Evolutionary conservation across 1,140 invertebrate genomes (phyloP).

Genomic region (Zaprionus taronus): DNA sequence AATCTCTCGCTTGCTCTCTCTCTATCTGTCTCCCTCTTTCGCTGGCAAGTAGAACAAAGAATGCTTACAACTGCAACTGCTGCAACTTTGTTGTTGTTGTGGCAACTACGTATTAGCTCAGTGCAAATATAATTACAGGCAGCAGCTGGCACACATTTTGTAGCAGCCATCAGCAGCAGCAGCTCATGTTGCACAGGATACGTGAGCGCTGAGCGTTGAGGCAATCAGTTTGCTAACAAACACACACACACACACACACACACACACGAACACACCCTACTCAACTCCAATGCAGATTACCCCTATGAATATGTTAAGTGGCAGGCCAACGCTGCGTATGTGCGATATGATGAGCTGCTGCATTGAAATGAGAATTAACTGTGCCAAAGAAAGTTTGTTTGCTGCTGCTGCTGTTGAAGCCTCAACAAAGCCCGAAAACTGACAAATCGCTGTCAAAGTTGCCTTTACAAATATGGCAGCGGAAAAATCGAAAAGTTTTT

Average conservation of each 20-base stretch:
- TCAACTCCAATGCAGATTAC: slow-evolving; percentile 18
- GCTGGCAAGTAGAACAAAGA: slow-evolving; percentile 63
- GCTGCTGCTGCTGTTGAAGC: slow-evolving; percentile 2
- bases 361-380: slow-evolving; percentile 56
- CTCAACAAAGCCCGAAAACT: background rate
- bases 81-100: slow-evolving; percentile 23
- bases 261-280: slow-evolving; percentile 3
- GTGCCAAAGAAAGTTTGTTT: slow-evolving; percentile 29
- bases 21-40: slow-evolving; percentile 10
- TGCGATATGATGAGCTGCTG: slow-evolving; percentile 43
- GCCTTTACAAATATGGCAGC: background rate
- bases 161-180: slow-evolving; percentile 23
- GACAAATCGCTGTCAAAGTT: slow-evolving; percentile 9
- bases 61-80: slow-evolving; percentile 18
- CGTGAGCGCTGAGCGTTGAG: slow-evolving; percentile 43
- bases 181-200: slow-evolving; percentile 47
- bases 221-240: slow-evolving; percentile 63
- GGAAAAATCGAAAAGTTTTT: slow-evolving; percentile 8
- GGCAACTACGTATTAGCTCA: slow-evolving; percentile 57
- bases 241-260: slow-evolving; percentile 32
- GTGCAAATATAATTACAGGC: slow-evolving; percentile 73
- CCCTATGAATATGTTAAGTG: slow-evolving; percentile 71
- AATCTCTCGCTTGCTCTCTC: slow-evolving; percentile 3
- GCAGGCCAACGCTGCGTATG: slow-evolving; percentile 57
- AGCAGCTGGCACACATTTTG: slow-evolving; percentile 63